These are phyloP conservation scores for Glaucidium brasilianum DNA, from an alignment of 2,113 vertebrate species.

Conservation along the genomic window DNA sequence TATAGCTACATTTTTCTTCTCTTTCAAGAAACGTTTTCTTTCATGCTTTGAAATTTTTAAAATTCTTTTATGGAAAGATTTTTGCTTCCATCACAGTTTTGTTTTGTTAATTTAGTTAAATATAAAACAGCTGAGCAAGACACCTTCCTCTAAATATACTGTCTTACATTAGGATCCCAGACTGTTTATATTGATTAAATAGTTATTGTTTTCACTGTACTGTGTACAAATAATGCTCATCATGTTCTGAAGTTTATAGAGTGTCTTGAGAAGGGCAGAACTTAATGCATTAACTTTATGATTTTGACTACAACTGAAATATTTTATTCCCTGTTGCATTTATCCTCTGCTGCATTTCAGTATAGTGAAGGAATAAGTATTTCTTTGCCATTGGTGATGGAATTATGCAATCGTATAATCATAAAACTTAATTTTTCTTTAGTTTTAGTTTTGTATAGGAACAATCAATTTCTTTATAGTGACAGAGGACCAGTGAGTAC, in stretches of 20 bases:
- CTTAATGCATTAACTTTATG: not conserved
- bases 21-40: not conserved
- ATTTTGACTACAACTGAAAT: not conserved
- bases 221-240: not conserved
- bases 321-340: not conserved
- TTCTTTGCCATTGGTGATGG: not conserved
- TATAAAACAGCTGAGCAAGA: not conserved
- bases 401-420: not conserved
- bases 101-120: slow-evolving; percentile 13
- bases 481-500: not conserved
- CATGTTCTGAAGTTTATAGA: not conserved
- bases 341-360: not conserved
- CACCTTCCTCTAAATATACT: not conserved
- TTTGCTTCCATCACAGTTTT: not conserved
- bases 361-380: not conserved
- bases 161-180: not conserved
- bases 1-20: not conserved
- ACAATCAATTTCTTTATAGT: not conserved
- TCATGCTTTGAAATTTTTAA: not conserved
- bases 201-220: not conserved
- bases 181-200: slow-evolving; percentile 42
- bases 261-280: not conserved
- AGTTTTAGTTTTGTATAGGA: not conserved
- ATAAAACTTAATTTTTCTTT: not conserved
- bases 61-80: not conserved